Base-by-base conservation (phyloP, 2,797 vertebrate species). In the Okamejei kenojei region DNA sequence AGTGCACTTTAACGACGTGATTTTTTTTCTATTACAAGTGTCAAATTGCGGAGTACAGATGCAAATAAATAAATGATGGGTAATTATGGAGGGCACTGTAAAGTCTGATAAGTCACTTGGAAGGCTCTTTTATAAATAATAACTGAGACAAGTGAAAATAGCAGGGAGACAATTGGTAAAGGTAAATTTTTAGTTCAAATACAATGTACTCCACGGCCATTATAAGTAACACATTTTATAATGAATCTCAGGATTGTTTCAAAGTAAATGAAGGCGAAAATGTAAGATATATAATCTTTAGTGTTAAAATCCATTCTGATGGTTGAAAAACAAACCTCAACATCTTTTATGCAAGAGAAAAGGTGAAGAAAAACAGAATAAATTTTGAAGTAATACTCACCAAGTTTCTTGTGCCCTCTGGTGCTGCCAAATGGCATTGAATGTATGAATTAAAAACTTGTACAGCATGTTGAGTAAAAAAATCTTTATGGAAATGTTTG, bases 371-470 rank as follows among this genome's bases (percentile, higher is more conserved):
- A 92, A 68, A 78, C 81, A 71, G 93, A 93, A 54, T 26, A 3
- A 65, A 94, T 93, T 91, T 81, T 54, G 23, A 93, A 38, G 17
- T 38, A n/a, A n/a, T 11, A 45, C 98, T 98, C 94, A 99, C 99
- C 98, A 99, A 96, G 96, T 99, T 99, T 94, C 99, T 97, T 8
- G 99, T 99, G 96, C 99, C 99, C 79, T 99, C 99, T 0, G 99
- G 99, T 94, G 98, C 98, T 63, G 99, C 98, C 93, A 99, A 96
- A 95, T 99, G 99, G 96, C 99, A 99, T 96, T 99, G 99, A 95
- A 99, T 99, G 95, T 99, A 99, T 23, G 98, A 98, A 97, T 99
- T 99, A 95, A 99, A 99, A 95, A 99, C 99, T 96, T 99, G 99
- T 95, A 99, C 95, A 32, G 99, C 99, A 19, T 98, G 98, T 94